Evolutionary conservation across 2,888 invertebrate species (phyloP).

Genomic region (Halictus ligatus): DNA sequence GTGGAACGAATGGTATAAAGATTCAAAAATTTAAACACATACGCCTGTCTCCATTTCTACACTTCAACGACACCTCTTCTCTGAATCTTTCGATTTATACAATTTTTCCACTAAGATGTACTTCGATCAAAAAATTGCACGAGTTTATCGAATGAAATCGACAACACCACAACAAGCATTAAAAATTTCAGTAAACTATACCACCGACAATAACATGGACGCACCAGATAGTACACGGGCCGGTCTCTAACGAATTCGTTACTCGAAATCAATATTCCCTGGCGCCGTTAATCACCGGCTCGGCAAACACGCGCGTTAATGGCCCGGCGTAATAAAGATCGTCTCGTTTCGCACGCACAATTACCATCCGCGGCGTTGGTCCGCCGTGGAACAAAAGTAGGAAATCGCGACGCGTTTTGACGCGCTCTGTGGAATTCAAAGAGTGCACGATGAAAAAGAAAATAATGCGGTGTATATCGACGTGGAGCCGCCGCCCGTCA

Average conservation of each 20-base stretch:
- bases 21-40: too few species aligned
- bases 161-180: too few species aligned
- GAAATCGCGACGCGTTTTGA: background rate
- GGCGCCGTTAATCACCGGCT: slow-evolving; percentile 1
- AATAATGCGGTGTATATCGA: slow-evolving; percentile 42
- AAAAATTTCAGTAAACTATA: background rate
- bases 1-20: too few species aligned
- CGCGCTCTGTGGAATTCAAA: slow-evolving; percentile 11
- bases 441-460: slow-evolving; percentile 20
- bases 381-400: background rate
- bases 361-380: background rate
- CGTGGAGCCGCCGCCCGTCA: slow-evolving; percentile 41
- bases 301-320: background rate
- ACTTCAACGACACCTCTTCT: too few species aligned
- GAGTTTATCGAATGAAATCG: too few species aligned
- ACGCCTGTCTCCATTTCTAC: too few species aligned
- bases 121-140: too few species aligned
- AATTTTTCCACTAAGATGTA: too few species aligned
- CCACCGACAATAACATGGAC: background rate
- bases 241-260: slow-evolving; percentile 4
- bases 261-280: background rate
- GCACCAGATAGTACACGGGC: background rate
- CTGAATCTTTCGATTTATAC: too few species aligned
- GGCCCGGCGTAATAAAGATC: slow-evolving; percentile 1
- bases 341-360: background rate